phyloP scores from a whole-genome alignment of 2,113 vertebrate species.

The Phyllostomus hastatus region DNA sequence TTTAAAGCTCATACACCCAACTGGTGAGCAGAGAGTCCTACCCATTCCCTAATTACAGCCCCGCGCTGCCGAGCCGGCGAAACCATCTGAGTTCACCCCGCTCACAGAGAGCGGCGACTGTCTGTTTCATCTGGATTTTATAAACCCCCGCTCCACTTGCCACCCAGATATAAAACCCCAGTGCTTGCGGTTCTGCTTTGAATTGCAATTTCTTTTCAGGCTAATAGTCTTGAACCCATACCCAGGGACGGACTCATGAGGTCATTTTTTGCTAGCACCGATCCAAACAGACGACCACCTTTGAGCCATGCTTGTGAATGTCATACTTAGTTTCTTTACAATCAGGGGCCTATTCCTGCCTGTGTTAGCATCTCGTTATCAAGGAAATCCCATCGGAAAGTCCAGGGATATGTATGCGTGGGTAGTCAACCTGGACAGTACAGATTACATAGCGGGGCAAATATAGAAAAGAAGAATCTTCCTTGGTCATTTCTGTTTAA shows the following conservation, averaged over 20 bases:
- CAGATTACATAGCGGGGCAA: neutral
- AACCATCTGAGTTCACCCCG: slow-evolving; percentile 61
- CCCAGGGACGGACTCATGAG: neutral
- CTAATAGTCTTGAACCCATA: neutral
- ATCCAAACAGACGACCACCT: neutral
- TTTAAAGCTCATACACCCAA: slow-evolving; percentile 82
- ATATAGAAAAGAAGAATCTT: neutral
- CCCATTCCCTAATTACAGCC: slow-evolving; percentile 79
- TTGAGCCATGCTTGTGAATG: fast-evolving
- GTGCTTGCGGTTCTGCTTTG: neutral
- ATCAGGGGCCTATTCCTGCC: neutral
- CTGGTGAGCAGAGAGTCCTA: slow-evolving; percentile 79
- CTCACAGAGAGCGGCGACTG: neutral
- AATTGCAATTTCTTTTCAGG: neutral
- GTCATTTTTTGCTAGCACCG: neutral
- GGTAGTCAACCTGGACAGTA: neutral
- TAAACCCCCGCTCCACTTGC: neutral
- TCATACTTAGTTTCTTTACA: neutral
- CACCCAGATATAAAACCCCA: neutral
- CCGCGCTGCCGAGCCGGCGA: slow-evolving; percentile 45
- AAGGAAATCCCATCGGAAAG: neutral
- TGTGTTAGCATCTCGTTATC: fast-evolving
- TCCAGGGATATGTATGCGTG: fast-evolving
- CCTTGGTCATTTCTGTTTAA: neutral
- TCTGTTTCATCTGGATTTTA: neutral